phyloP scores from a whole-genome alignment of 2,113 vertebrate genomes.

The Apodemus sylvaticus region DNA sequence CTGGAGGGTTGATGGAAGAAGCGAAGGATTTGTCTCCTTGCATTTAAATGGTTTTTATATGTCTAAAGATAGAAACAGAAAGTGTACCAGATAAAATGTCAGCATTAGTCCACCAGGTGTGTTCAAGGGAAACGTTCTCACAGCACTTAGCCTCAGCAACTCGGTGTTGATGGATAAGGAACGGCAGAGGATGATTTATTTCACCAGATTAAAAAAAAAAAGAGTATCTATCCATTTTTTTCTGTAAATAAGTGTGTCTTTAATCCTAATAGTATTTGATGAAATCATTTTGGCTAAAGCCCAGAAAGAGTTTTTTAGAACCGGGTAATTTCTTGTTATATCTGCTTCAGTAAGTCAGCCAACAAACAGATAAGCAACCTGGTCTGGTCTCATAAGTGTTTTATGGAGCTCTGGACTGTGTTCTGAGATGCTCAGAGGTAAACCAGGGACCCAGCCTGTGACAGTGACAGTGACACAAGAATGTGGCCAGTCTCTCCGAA shows the following conservation, averaged over 20 bases:
- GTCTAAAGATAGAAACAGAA: conserved; percentile 82
- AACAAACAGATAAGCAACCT: conserved; percentile 71
- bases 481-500: background rate
- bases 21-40: conserved; percentile 62
- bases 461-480: rapidly evolving
- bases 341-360: conserved; percentile 75
- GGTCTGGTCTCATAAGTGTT: background rate
- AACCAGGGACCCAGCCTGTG: background rate
- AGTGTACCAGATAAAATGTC: conserved; percentile 83
- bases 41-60: conserved; percentile 76
- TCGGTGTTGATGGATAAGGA: conserved; percentile 81
- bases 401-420: background rate
- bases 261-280: conserved; percentile 81
- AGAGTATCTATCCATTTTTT: conserved; percentile 73
- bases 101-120: conserved; percentile 84
- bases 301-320: conserved; percentile 83
- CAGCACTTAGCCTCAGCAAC: conserved; percentile 81
- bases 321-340: conserved; percentile 79
- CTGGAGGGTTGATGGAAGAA: conserved; percentile 28
- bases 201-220: conserved; percentile 76
- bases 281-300: conserved; percentile 80
- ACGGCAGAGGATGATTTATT: conserved; percentile 74
- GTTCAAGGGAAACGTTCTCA: conserved; percentile 82
- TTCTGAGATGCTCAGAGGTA: background rate
- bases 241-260: conserved; percentile 77